A percentile compares a stretch with the other conserved stretches of the same genome.
These are phyloP conservation scores for Euproctis similis DNA, from an alignment of 2,888 invertebrate species.

Conservation along the genomic window DNA sequence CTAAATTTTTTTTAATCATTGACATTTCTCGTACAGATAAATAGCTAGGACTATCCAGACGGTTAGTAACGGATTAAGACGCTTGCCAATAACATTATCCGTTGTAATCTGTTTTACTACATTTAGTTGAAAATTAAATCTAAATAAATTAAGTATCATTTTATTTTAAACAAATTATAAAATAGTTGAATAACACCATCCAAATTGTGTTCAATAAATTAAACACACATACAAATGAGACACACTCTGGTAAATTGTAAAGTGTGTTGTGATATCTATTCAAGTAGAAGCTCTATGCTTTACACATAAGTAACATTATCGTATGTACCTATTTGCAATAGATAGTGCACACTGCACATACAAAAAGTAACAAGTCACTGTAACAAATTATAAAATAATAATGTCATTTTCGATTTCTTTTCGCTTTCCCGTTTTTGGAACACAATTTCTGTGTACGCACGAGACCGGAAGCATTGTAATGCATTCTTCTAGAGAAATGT, in stretches of 20 bases:
- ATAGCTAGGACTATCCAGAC: too few relatives aligned
- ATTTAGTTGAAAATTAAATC: too few relatives aligned
- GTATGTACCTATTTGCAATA: not conserved
- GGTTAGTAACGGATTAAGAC: too few relatives aligned
- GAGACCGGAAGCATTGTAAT: slow-evolving; percentile 14
- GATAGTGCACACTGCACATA: slow-evolving; percentile 18
- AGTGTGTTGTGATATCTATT: slow-evolving; percentile 3
- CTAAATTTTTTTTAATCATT: too few relatives aligned
- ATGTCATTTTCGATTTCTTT: slow-evolving; percentile 39
- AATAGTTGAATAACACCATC: slow-evolving; percentile 6
- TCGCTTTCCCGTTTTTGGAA: slow-evolving; percentile 39
- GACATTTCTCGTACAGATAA: too few relatives aligned
- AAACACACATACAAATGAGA: slow-evolving; percentile 16
- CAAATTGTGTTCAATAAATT: slow-evolving; percentile 13
- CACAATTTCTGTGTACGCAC: slow-evolving; percentile 17
- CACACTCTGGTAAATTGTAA: slow-evolving; percentile 21
- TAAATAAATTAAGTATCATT: too few relatives aligned
- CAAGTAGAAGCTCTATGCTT: not conserved
- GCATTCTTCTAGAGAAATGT: slow-evolving; percentile 12
- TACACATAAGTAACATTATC: slow-evolving; percentile 1
- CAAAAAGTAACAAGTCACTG: slow-evolving; percentile 35
- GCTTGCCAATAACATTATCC: too few relatives aligned
- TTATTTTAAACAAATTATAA: not conserved
- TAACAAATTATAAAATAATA: slow-evolving; percentile 39
- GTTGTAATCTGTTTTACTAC: too few relatives aligned